A percentile compares a stretch with the other conserved stretches of the same genome.
phyloP scores from a whole-genome alignment of 2,888 invertebrate species.

The Macrosoma leucophasiata region DNA sequence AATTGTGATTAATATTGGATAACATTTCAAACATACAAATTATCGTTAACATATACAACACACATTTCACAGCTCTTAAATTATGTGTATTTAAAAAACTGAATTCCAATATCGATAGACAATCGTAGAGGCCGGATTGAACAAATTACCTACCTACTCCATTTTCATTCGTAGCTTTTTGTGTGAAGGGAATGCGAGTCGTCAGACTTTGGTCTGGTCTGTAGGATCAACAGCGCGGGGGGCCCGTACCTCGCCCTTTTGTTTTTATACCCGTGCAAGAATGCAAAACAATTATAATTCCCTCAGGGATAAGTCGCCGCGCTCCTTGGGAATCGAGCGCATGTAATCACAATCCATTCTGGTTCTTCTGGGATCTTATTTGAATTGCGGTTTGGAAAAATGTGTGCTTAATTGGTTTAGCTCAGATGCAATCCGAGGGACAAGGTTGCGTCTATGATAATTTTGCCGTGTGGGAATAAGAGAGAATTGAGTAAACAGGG shows the following conservation, averaged over 20 bases:
- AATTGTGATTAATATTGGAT: no score
- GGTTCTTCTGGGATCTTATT: conserved; percentile 53
- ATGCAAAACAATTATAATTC: conserved; percentile 75
- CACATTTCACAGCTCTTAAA: no score
- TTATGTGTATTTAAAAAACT: no score
- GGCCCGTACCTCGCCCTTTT: conserved; percentile 62
- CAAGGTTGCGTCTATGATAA: conserved; percentile 23
- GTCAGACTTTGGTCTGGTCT: conserved; percentile 71
- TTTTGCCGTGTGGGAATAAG: conserved; percentile 16
- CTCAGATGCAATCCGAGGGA: conserved; percentile 27
- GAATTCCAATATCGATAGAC: no score
- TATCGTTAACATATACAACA: no score
- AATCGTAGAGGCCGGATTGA: no score
- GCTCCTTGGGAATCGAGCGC: conserved; percentile 54
- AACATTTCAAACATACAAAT: no score
- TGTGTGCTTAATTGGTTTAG: conserved; percentile 53
- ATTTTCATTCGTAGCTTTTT: conserved; percentile 68
- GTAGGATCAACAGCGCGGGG: conserved; percentile 58
- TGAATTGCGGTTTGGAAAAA: conserved; percentile 55
- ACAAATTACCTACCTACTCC: conserved; percentile 38
- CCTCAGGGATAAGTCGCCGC: conserved; percentile 63
- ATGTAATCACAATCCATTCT: conserved; percentile 56
- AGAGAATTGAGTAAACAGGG: conserved; percentile 30
- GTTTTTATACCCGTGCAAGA: conserved; percentile 73
- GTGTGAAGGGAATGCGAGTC: conserved; percentile 66